Percentiles rank a stretch among this genome's conserved stretches.
phyloP scores from a whole-genome alignment of 2,113 vertebrate genomes.

The Psettodes erumei region DNA sequence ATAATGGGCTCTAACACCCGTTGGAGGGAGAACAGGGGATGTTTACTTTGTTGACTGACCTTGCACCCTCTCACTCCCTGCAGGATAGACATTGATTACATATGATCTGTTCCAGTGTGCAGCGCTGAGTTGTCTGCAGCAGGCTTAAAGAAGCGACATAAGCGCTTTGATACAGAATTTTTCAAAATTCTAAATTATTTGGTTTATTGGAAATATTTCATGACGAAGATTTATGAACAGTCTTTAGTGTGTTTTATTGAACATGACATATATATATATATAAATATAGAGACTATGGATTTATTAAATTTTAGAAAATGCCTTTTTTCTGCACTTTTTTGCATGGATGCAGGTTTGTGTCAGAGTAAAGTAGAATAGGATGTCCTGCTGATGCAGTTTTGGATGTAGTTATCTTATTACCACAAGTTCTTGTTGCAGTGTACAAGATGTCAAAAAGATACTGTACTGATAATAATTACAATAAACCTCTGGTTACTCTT shows the following conservation, averaged over 20 bases:
- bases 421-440: neutral
- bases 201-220: neutral
- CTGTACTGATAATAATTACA: slow-evolving; percentile 9
- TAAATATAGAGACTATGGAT: neutral
- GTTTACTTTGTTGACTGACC: slow-evolving; percentile 68
- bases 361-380: slow-evolving; percentile 1
- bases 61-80: slow-evolving; percentile 44
- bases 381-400: slow-evolving; percentile 3
- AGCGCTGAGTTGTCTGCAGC: slow-evolving; percentile 1
- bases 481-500: slow-evolving; percentile 27
- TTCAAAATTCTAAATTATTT: neutral
- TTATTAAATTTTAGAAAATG: neutral
- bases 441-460: slow-evolving; percentile 6
- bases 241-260: neutral
- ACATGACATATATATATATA: neutral
- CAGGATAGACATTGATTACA: slow-evolving; percentile 49
- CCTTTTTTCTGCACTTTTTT: neutral
- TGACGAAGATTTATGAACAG: too few relatives aligned
- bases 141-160: slow-evolving; percentile 15
- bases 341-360: slow-evolving; percentile 1
- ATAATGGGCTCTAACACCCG: slow-evolving; percentile 48
- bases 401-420: neutral
- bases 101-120: slow-evolving; percentile 37
- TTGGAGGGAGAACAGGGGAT: slow-evolving; percentile 38
- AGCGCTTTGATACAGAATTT: neutral